phyloP scores from a whole-genome alignment of 2,797 vertebrate genomes.

The Pogonophryne albipinna region DNA sequence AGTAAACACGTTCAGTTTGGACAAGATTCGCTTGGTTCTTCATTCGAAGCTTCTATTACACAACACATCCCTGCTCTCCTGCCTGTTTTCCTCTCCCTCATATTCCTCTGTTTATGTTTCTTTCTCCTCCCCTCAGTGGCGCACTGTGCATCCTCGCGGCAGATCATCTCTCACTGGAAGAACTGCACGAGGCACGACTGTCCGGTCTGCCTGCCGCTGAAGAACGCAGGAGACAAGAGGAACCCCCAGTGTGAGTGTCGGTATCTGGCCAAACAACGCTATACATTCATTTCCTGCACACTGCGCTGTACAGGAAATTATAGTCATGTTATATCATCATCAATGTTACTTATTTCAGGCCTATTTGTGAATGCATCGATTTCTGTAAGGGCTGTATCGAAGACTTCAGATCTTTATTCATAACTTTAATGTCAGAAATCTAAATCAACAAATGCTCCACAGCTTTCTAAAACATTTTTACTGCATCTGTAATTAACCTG shows the following conservation, averaged over 20 bases:
- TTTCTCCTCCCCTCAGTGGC: conserved; percentile 80
- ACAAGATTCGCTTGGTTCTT: too few species aligned
- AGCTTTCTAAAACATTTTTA: too few species aligned
- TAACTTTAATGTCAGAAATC: too few species aligned
- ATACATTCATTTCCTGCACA: neutral
- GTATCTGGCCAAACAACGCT: conserved; percentile 75
- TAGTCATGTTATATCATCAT: too few species aligned
- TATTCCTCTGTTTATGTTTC: neutral
- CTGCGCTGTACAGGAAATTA: neutral
- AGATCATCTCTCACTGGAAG: conserved; percentile 99
- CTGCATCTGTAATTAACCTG: too few species aligned
- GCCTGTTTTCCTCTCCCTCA: neutral
- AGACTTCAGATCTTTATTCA: too few species aligned
- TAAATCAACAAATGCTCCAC: too few species aligned
- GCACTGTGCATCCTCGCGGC: conserved; percentile 97
- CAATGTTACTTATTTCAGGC: too few species aligned
- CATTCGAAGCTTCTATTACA: too few species aligned
- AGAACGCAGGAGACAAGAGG: conserved; percentile 99
- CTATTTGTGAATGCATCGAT: too few species aligned
- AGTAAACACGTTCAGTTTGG: too few species aligned
- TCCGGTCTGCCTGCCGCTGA: conserved; percentile 97
- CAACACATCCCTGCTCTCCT: neutral
- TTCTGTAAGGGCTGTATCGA: too few species aligned
- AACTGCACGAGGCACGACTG: conserved; percentile 98
- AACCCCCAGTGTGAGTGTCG: conserved; percentile 97